Evolutionary conservation across 2,888 invertebrate species (phyloP).

Genomic region (Junonia oenone): DNA sequence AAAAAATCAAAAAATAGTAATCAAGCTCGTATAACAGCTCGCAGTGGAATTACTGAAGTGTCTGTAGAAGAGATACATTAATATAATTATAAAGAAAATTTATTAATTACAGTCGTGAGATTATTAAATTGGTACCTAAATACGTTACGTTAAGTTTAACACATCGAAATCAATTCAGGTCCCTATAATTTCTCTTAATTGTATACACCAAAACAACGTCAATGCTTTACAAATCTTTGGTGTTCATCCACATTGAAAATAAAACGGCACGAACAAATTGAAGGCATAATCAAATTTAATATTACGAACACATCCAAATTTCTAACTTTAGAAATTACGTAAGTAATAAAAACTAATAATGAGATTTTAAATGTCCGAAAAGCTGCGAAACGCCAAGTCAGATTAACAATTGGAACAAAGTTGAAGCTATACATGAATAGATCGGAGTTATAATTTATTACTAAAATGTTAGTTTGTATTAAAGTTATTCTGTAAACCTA

Average conservation of each 20-base stretch:
- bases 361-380: conserved; percentile 74
- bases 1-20: conserved; percentile 50
- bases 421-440: conserved; percentile 1
- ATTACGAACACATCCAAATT: conserved; percentile 75
- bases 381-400: conserved; percentile 71
- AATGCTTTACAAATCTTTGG: conserved; percentile 76
- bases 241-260: conserved; percentile 73
- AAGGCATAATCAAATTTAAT: conserved; percentile 55
- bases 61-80: conserved; percentile 39
- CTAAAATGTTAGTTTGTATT: background rate
- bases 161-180: conserved; percentile 76
- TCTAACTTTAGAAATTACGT: conserved; percentile 57
- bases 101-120: conserved; percentile 68
- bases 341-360: conserved; percentile 66
- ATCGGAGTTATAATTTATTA: background rate
- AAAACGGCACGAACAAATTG: conserved; percentile 63
- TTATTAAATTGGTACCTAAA: conserved; percentile 75
- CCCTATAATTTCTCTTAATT: conserved; percentile 77
- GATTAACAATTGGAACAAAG: conserved; percentile 37
- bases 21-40: conserved; percentile 48
- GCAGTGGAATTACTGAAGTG: conserved; percentile 56
- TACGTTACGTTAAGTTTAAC: conserved; percentile 67
- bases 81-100: conserved; percentile 44
- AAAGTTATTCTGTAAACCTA: background rate
- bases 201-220: conserved; percentile 72